phyloP scores from a whole-genome alignment of 1,140 invertebrate species.

The Drosophila fuyamai region DNA sequence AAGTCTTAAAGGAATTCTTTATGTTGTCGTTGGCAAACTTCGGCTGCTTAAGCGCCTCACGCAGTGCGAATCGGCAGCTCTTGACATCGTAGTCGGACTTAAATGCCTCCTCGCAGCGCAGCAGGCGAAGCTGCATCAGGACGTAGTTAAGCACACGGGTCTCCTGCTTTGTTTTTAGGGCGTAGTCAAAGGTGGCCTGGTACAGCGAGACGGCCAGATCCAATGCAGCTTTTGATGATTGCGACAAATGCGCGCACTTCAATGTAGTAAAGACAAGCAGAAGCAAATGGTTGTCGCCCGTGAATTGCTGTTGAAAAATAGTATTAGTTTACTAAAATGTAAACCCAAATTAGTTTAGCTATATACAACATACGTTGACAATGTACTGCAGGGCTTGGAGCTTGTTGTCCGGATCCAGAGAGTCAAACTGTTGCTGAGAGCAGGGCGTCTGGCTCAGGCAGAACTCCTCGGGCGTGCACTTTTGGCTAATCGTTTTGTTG shows the following conservation, averaged over 20 bases:
- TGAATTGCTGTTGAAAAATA: conserved; percentile 60
- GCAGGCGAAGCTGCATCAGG: conserved; percentile 88
- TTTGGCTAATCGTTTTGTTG: conserved; percentile 9
- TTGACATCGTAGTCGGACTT: conserved; percentile 87
- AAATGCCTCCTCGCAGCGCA: conserved; percentile 88
- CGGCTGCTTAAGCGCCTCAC: conserved; percentile 85
- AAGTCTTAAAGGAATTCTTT: conserved; percentile 86
- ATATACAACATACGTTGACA: conserved; percentile 58
- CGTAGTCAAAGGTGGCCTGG: conserved; percentile 87
- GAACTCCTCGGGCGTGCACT: conserved; percentile 61
- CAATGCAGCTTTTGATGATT: conserved; percentile 86
- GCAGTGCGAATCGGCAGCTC: conserved; percentile 87
- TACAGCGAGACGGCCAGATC: conserved; percentile 86
- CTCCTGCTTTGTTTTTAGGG: conserved; percentile 84
- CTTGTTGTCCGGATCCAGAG: conserved; percentile 58
- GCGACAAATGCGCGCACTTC: conserved; percentile 87
- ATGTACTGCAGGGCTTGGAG: conserved; percentile 78
- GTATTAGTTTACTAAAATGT: neutral
- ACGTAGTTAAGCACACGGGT: conserved; percentile 88
- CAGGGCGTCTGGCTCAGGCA: conserved; percentile 73
- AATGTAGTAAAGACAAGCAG: conserved; percentile 86
- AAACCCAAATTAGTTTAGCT: neutral
- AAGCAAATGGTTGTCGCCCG: conserved; percentile 84
- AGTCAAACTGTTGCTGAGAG: conserved; percentile 66
- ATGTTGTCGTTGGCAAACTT: conserved; percentile 86